These are phyloP conservation scores for Tychaedon coryphoeus DNA, from an alignment of 2,113 vertebrate genomes.

Conservation along the genomic window DNA sequence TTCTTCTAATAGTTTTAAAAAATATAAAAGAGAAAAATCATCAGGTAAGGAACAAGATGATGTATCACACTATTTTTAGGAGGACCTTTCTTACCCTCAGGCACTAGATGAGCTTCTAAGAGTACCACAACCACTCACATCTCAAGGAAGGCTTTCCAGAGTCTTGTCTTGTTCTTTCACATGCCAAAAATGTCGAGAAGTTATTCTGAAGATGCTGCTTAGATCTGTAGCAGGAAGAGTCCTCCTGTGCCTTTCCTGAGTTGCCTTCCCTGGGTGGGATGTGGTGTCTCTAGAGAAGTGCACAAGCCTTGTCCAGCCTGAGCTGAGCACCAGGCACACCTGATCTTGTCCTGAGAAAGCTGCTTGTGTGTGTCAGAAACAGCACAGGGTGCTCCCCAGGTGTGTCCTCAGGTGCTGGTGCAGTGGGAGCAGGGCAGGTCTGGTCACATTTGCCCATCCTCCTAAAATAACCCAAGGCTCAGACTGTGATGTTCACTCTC, in stretches of 20 bases:
- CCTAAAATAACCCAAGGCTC: accelerated
- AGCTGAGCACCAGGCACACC: neutral
- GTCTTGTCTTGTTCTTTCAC: conserved; percentile 40
- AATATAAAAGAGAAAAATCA: conserved; percentile 70
- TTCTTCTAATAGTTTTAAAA: conserved; percentile 81
- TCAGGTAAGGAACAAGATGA: conserved; percentile 74
- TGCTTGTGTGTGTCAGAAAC: neutral
- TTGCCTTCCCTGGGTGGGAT: neutral
- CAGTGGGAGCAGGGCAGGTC: neutral
- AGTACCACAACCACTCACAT: neutral
- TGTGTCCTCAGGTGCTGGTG: neutral
- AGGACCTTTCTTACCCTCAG: conserved; percentile 24
- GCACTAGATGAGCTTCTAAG: neutral
- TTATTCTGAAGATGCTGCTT: neutral
- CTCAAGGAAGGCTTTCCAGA: conserved; percentile 54
- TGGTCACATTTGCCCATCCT: neutral
- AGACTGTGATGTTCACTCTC: accelerated
- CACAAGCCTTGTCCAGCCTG: neutral
- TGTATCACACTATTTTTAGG: neutral
- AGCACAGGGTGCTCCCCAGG: neutral
- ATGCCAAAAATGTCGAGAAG: neutral
- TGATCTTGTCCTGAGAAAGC: neutral
- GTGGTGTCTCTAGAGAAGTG: neutral
- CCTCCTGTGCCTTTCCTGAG: neutral
- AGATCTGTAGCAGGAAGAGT: conserved; percentile 35